phyloP scores from a whole-genome alignment of 2,888 invertebrate species.

The Agrochola litura region DNA sequence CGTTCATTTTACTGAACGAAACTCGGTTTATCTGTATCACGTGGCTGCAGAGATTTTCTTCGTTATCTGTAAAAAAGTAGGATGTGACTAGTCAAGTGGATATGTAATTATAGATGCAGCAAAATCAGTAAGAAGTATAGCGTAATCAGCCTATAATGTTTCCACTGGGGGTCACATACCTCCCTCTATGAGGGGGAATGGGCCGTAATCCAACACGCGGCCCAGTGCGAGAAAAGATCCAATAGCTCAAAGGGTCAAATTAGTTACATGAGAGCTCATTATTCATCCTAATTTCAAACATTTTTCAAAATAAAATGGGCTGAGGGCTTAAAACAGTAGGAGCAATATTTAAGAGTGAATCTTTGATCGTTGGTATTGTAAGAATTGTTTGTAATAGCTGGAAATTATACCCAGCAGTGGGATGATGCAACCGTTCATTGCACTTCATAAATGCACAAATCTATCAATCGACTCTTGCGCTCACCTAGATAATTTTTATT shows the following conservation, averaged over 20 bases:
- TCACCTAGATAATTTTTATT: constrained; percentile 32
- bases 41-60: constrained; percentile 27
- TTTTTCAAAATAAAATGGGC: neutral
- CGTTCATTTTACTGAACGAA: constrained; percentile 48
- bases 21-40: constrained; percentile 32
- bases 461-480: neutral
- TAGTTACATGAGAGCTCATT: neutral
- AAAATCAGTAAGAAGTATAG: neutral
- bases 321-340: neutral
- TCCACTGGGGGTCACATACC: neutral
- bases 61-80: constrained; percentile 29
- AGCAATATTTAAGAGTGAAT: neutral
- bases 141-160: neutral
- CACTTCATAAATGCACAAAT: neutral
- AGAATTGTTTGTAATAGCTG: neutral
- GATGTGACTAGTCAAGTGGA: neutral
- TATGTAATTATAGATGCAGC: neutral
- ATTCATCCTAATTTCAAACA: neutral
- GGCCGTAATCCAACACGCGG: neutral
- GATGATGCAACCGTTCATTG: neutral
- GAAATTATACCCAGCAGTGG: neutral
- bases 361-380: neutral
- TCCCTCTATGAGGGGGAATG: neutral
- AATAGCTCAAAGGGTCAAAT: neutral
- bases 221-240: neutral